Conservation (phyloP, 2,888 invertebrate genomes). For the Mythimna albipuncta region DNA sequence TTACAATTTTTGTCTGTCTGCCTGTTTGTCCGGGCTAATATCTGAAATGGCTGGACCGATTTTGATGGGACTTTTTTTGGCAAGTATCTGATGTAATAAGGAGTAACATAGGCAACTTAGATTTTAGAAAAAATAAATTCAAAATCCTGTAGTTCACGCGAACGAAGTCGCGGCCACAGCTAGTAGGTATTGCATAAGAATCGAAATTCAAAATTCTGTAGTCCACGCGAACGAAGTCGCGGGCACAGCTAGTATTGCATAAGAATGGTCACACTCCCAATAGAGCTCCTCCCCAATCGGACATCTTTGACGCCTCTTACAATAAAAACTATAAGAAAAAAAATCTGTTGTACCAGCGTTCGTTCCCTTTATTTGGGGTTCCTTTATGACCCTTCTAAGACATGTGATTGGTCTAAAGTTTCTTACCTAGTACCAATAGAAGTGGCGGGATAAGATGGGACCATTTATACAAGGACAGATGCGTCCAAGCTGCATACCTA, state of each 20-base stretch:
- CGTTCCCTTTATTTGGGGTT: conserved; percentile 70
- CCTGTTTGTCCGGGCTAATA: no score
- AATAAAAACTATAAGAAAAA: conserved; percentile 33
- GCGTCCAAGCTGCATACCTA: conserved; percentile 80
- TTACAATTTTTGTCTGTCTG: no score
- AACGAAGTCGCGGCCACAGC: no score
- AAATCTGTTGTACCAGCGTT: conserved; percentile 46
- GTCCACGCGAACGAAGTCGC: no score
- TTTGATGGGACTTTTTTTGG: no score
- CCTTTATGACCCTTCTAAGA: conserved; percentile 70
- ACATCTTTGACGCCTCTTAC: conserved; percentile 46
- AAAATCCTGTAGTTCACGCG: no score
- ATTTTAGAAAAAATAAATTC: no score
- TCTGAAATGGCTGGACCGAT: no score
- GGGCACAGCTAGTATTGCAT: background rate
- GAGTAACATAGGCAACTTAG: no score
- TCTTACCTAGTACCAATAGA: conserved; percentile 76
- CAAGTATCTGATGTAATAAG: no score
- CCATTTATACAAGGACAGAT: conserved; percentile 77
- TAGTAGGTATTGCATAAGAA: background rate
- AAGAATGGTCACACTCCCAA: conserved; percentile 2
- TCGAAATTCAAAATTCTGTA: no score
- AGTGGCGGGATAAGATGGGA: conserved; percentile 76
- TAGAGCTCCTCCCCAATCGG: conserved; percentile 37
- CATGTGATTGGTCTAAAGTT: conserved; percentile 77